Evolutionary conservation across 2,113 vertebrate genomes (phyloP).

Genomic region (Cepphus grylle): DNA sequence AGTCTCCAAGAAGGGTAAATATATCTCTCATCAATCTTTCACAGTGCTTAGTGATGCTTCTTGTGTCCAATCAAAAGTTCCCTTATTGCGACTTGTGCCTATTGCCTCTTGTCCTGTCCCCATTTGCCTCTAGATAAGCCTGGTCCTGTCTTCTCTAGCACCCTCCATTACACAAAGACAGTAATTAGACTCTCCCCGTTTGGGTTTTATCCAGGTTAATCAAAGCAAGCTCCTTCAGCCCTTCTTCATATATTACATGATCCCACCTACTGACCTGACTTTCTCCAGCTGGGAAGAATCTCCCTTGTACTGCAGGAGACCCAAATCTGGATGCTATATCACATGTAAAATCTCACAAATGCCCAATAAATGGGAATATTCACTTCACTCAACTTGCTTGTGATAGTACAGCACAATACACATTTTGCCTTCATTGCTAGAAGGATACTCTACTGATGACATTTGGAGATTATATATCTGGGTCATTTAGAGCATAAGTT

Average conservation of each 20-base stretch:
- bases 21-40: too few species aligned
- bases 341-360: not conserved
- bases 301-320: not conserved
- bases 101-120: not conserved
- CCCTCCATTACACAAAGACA: not conserved
- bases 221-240: not conserved
- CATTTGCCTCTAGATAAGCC: not conserved
- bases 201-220: not conserved
- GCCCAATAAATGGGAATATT: not conserved
- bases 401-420: not conserved
- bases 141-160: not conserved
- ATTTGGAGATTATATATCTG: not conserved
- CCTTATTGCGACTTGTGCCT: not conserved
- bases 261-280: not conserved
- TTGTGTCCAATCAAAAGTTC: not conserved
- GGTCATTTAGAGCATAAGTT: not conserved
- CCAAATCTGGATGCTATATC: not conserved
- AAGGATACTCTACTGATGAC: too few species aligned
- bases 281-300: not conserved
- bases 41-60: not conserved
- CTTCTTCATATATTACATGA: not conserved
- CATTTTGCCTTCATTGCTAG: not conserved
- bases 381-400: not conserved
- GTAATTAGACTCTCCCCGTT: not conserved
- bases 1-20: not conserved